phyloP scores from a whole-genome alignment of 2,797 vertebrate species.

The Anabas testudineus region DNA sequence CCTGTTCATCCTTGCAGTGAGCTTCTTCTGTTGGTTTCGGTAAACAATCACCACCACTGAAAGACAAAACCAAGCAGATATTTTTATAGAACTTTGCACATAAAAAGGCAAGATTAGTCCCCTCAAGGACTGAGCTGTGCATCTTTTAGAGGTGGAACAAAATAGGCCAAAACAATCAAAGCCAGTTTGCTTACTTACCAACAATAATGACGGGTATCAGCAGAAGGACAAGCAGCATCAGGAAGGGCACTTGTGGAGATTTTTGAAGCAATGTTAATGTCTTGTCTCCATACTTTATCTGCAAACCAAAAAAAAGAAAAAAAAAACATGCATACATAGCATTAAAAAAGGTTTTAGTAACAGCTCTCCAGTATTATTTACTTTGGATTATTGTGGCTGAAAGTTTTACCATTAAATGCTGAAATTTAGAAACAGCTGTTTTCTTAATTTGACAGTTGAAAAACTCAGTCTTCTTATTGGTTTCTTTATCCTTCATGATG shows the following conservation, averaged over 20 bases:
- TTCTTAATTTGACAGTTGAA: conserved; percentile 70
- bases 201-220: conserved; percentile 82
- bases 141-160: background rate
- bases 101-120: background rate
- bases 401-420: conserved; percentile 62
- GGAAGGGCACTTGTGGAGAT: conserved; percentile 35
- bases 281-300: conserved; percentile 87
- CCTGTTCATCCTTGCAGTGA: conserved; percentile 87
- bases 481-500: conserved; percentile 71
- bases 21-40: conserved; percentile 85
- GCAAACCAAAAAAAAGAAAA: conserved; percentile 30
- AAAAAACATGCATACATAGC: background rate
- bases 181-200: conserved; percentile 76
- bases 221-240: conserved; percentile 81
- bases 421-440: background rate
- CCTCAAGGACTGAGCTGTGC: background rate
- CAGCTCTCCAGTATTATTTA: background rate
- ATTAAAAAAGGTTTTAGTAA: background rate
- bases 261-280: conserved; percentile 21
- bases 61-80: conserved; percentile 8
- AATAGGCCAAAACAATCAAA: background rate
- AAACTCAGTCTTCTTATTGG: conserved; percentile 25
- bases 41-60: conserved; percentile 81
- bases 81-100: background rate
- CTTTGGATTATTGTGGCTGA: background rate